These are phyloP conservation scores for Pseudolaguvia tuberculata DNA, from an alignment of 2,113 vertebrate species.

Conservation along the genomic window DNA sequence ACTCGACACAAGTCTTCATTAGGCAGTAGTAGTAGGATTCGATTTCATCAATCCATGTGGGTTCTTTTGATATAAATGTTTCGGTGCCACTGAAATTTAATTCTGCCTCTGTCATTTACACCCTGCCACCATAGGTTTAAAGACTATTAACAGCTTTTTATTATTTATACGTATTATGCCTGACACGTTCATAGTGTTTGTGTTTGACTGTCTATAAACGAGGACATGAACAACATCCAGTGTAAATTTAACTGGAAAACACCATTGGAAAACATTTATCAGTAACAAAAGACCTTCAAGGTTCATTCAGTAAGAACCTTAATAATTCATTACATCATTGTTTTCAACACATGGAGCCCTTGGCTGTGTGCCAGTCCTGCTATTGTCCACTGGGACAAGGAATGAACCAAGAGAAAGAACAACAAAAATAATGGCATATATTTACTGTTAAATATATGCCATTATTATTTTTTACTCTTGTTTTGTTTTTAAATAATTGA, in stretches of 20 bases:
- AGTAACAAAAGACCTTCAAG: constrained; percentile 26
- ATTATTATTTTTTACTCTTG: no score
- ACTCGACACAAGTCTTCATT: constrained; percentile 28
- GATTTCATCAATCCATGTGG: neutral
- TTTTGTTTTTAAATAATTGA: no score
- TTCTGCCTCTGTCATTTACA: constrained; percentile 26
- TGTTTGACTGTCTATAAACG: neutral
- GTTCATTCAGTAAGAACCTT: constrained; percentile 29
- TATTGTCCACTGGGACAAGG: neutral
- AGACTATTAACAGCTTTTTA: neutral
- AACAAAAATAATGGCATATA: neutral
- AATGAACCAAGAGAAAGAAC: neutral
- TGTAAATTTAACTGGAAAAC: constrained; percentile 17
- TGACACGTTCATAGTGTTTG: neutral
- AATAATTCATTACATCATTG: constrained; percentile 45
- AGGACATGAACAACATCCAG: neutral
- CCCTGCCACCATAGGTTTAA: constrained; percentile 21
- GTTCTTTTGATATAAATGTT: neutral
- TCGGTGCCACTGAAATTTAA: constrained; percentile 1
- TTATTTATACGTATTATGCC: neutral
- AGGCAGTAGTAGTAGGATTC: constrained; percentile 11
- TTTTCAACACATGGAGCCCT: constrained; percentile 22
- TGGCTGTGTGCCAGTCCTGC: constrained; percentile 32
- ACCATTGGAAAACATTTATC: constrained; percentile 44
- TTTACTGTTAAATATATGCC: no score